Conservation (phyloP, 2,797 vertebrate species). For the Rachycentron canadum region DNA sequence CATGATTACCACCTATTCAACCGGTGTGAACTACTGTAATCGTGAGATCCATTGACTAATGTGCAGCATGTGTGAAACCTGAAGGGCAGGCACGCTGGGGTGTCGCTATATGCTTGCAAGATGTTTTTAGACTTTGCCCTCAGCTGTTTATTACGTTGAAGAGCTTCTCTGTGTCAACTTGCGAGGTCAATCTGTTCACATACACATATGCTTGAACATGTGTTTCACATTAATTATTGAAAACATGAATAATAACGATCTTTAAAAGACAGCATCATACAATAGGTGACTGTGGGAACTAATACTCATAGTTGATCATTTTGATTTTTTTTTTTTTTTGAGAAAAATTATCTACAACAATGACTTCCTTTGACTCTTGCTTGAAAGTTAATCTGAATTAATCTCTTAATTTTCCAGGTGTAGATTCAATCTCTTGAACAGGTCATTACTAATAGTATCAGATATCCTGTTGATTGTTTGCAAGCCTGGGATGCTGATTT, state of each 20-base stretch:
- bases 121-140: constrained; percentile 14
- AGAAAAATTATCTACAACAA: not conserved
- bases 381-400: constrained; percentile 1
- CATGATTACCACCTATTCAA: constrained; percentile 71
- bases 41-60: constrained; percentile 58
- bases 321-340: not conserved
- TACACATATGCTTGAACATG: not conserved
- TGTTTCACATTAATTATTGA: constrained; percentile 13
- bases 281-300: not conserved
- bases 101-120: constrained; percentile 2
- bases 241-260: not conserved
- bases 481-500: constrained; percentile 7
- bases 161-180: constrained; percentile 6
- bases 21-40: constrained; percentile 57
- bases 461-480: constrained; percentile 26
- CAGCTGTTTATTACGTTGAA: constrained; percentile 17
- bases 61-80: constrained; percentile 58
- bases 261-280: not conserved
- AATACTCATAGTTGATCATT: not conserved
- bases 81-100: constrained; percentile 18
- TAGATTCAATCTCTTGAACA: constrained; percentile 13
- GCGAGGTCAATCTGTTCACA: not conserved
- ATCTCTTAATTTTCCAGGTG: constrained; percentile 26
- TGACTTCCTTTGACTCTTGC: not conserved
- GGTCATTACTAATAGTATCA: constrained; percentile 17